phyloP scores from a whole-genome alignment of 2,797 vertebrate genomes.

The Paratrypauchen microcephalus region DNA sequence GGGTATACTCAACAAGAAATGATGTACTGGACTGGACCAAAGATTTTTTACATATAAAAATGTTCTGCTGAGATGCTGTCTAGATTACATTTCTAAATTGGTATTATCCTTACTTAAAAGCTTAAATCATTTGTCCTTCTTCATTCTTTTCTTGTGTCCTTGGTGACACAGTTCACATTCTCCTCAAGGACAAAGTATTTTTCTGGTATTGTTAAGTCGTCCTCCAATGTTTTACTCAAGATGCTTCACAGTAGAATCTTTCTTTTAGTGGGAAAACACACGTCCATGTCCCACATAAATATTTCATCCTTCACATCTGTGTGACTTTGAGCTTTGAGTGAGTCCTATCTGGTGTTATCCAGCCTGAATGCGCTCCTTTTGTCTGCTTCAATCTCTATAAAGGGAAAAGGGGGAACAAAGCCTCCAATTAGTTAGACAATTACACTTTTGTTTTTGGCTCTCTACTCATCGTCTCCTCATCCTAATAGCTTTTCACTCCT shows the following conservation, averaged over 20 bases:
- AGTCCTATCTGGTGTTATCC: slow-evolving; percentile 44
- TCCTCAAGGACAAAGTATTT: slow-evolving; percentile 8
- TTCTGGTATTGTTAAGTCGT: slow-evolving; percentile 17
- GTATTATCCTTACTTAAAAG: background rate
- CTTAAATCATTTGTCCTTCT: background rate
- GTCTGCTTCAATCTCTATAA: slow-evolving; percentile 53
- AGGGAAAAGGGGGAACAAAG: slow-evolving; percentile 65
- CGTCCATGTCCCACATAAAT: slow-evolving; percentile 44
- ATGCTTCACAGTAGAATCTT: slow-evolving; percentile 15
- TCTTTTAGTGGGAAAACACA: slow-evolving; percentile 15
- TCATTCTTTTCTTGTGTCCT: background rate
- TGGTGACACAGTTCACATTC: background rate
- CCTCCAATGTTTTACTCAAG: slow-evolving; percentile 3
- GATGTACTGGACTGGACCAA: background rate
- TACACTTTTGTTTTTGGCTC: slow-evolving; percentile 66
- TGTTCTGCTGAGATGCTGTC: background rate
- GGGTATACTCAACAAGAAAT: too few relatives aligned
- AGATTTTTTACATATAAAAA: background rate
- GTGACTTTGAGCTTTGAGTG: slow-evolving; percentile 25
- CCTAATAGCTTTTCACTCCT: slow-evolving; percentile 57
- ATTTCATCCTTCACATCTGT: slow-evolving; percentile 43
- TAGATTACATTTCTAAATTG: too few relatives aligned
- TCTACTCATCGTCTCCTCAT: slow-evolving; percentile 56
- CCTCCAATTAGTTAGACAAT: slow-evolving; percentile 77
- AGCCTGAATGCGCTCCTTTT: slow-evolving; percentile 47